Percentiles rank a stretch among this genome's conserved stretches.
Conservation (phyloP, 2,888 invertebrate species). For the Brachypalpus laphriformis region DNA sequence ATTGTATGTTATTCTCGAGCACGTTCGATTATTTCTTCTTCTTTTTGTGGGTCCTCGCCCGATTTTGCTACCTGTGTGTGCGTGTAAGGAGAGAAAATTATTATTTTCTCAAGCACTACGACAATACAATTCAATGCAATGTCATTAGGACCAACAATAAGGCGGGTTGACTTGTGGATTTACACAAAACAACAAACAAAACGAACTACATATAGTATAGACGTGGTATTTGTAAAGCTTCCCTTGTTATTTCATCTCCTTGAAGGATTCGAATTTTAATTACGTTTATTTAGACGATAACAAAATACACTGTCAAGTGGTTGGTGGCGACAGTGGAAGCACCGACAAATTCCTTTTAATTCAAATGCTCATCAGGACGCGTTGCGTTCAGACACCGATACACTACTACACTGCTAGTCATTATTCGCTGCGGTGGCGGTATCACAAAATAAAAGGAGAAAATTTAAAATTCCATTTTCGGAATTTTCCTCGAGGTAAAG, state of each 20-base stretch:
- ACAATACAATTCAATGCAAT: slow-evolving; percentile 40
- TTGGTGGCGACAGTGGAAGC: background rate
- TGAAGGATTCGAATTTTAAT: slow-evolving; percentile 26
- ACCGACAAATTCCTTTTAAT: slow-evolving; percentile 33
- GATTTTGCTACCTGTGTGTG: background rate
- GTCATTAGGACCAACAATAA: slow-evolving; percentile 16
- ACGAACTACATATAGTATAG: too few species aligned
- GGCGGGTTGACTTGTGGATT: background rate
- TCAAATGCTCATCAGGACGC: slow-evolving; percentile 1
- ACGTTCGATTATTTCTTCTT: slow-evolving; percentile 31
- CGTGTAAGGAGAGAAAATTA: slow-evolving; percentile 16
- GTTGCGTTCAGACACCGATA: background rate
- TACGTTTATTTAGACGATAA: slow-evolving; percentile 35
- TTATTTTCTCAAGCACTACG: slow-evolving; percentile 31
- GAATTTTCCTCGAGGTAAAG: slow-evolving; percentile 13
- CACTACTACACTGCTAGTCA: background rate
- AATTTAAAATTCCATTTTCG: slow-evolving; percentile 56
- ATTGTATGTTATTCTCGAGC: slow-evolving; percentile 27
- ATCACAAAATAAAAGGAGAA: background rate
- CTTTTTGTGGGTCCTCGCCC: background rate
- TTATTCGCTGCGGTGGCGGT: background rate
- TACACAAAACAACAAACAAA: background rate
- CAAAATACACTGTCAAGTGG: slow-evolving; percentile 30
- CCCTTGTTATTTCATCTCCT: background rate
- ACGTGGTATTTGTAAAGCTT: background rate